phyloP scores from a whole-genome alignment of 2,113 vertebrate species.

The Tyrannus savana region DNA sequence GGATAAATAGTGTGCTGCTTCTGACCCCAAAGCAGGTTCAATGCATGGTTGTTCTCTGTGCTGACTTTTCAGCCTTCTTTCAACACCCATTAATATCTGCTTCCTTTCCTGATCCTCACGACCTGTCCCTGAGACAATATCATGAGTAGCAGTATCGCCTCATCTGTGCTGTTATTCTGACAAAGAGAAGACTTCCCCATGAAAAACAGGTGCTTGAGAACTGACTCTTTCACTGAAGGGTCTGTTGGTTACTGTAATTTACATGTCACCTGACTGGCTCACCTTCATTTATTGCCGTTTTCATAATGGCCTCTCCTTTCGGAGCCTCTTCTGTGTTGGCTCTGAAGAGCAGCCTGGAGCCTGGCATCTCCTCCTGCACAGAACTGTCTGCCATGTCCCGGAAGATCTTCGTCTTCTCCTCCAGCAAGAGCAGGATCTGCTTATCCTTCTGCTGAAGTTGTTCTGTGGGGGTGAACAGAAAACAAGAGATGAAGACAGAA shows the following conservation, averaged over 20 bases:
- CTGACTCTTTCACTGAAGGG: background rate
- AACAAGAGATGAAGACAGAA: background rate
- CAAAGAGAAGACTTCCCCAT: background rate
- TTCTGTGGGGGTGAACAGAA: constrained; percentile 71
- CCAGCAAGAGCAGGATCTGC: constrained; percentile 88
- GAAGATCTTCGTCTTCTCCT: constrained; percentile 93
- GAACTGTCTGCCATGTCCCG: constrained; percentile 85
- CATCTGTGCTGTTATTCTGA: background rate
- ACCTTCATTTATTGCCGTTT: constrained; percentile 91
- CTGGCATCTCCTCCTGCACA: constrained; percentile 71
- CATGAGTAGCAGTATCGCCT: background rate
- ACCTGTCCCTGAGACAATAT: background rate
- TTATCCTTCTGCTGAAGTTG: constrained; percentile 91
- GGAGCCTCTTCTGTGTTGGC: constrained; percentile 84
- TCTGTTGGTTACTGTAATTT: background rate
- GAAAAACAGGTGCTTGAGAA: background rate
- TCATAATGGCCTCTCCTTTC: constrained; percentile 89
- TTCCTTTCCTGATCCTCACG: background rate
- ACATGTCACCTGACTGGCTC: background rate
- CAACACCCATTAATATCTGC: background rate
- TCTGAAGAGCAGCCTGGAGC: constrained; percentile 82
- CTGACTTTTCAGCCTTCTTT: background rate
- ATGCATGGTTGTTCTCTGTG: background rate
- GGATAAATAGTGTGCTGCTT: background rate
- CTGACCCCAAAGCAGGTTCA: background rate